phyloP scores from a whole-genome alignment of 1,140 invertebrate species.

The Teleogryllus occipitalis region DNA sequence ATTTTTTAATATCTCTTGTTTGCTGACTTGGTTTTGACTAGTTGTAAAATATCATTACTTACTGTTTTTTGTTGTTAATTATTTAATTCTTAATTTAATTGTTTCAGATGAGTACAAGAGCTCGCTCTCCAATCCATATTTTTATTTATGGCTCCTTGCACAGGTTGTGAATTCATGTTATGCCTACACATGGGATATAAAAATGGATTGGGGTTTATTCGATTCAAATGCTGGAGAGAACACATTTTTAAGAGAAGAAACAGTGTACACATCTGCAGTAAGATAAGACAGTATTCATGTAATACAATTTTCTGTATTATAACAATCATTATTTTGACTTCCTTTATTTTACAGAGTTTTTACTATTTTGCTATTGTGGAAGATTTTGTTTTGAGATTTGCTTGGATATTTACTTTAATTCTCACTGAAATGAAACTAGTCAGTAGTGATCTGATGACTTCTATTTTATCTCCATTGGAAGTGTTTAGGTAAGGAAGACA shows the following conservation, averaged over 20 bases:
- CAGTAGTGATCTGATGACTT: conserved; percentile 64
- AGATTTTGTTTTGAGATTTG: conserved; percentile 74
- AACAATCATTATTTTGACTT: conserved; percentile 7
- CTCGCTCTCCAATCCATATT: conserved; percentile 64
- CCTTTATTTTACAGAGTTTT: conserved; percentile 38
- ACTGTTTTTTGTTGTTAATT: no score
- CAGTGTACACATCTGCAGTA: conserved; percentile 62
- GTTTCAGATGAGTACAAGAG: conserved; percentile 49
- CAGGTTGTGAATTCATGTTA: conserved; percentile 73
- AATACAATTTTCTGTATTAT: not conserved
- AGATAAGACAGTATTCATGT: conserved; percentile 13
- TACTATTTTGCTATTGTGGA: conserved; percentile 76
- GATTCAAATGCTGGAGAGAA: conserved; percentile 80
- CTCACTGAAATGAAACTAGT: conserved; percentile 65
- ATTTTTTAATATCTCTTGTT: no score
- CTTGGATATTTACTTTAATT: conserved; percentile 69
- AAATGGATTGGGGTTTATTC: conserved; percentile 98
- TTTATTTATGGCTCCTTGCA: conserved; percentile 70
- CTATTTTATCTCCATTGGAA: conserved; percentile 71
- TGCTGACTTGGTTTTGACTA: no score
- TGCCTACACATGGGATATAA: conserved; percentile 90
- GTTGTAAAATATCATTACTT: no score
- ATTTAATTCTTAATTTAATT: not conserved
- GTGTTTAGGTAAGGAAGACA: conserved; percentile 50
- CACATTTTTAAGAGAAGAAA: conserved; percentile 64